Evolutionary conservation across 2,888 invertebrate genomes (phyloP).

Genomic region (Octonoba sinensis): DNA sequence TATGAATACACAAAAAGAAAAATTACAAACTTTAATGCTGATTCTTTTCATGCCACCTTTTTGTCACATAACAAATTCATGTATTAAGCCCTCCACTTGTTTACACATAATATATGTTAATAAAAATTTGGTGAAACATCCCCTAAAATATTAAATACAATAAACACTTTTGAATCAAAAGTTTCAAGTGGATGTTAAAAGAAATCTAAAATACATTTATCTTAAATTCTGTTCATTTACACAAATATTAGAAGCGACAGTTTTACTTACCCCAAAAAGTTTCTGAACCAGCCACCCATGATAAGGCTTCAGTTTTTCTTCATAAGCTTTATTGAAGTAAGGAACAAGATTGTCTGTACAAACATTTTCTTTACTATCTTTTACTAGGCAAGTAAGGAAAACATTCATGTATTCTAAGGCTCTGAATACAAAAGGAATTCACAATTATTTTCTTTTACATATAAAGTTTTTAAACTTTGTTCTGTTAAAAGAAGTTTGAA

Average conservation of each 20-base stretch:
- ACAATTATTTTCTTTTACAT: not conserved
- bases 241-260: not conserved
- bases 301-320: slow-evolving; percentile 79
- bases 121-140: no score
- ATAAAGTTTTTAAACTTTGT: slow-evolving; percentile 20
- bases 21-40: no score
- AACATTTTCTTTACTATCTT: slow-evolving; percentile 73
- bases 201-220: no score
- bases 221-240: not conserved
- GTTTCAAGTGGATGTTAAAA: no score
- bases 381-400: slow-evolving; percentile 76
- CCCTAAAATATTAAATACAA: no score
- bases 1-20: no score
- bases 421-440: slow-evolving; percentile 71
- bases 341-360: slow-evolving; percentile 76
- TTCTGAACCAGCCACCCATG: slow-evolving; percentile 84
- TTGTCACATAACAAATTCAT: no score
- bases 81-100: no score
- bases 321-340: slow-evolving; percentile 79
- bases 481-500: no score
- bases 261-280: slow-evolving; percentile 78
- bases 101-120: no score
- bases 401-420: slow-evolving; percentile 77
- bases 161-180: no score
- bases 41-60: no score